These are phyloP conservation scores for Watsonalla cultraria DNA, from an alignment of 2,888 invertebrate species.

Conservation along the genomic window DNA sequence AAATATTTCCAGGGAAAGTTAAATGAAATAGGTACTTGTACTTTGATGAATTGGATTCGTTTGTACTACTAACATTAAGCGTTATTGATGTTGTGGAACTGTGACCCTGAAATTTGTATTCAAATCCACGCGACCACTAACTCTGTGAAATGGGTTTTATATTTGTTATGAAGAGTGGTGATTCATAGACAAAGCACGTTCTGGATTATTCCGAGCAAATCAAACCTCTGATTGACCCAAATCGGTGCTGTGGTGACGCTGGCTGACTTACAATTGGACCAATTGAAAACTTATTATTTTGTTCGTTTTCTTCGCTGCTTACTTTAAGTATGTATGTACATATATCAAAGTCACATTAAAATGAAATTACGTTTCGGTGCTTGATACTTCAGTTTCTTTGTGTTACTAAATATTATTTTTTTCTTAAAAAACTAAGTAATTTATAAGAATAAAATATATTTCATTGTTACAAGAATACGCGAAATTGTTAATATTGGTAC, in stretches of 20 bases:
- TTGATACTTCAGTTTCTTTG: too few relatives aligned
- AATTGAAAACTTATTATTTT: not conserved
- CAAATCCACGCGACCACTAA: not conserved
- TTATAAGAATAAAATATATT: too few relatives aligned
- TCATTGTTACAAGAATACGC: too few relatives aligned
- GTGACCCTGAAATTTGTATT: conserved; percentile 4
- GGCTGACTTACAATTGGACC: not conserved
- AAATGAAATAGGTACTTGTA: too few relatives aligned
- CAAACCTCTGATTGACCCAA: conserved; percentile 2
- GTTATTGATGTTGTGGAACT: not conserved
- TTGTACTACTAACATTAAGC: not conserved
- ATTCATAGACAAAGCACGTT: conserved; percentile 7
- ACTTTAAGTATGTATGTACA: too few relatives aligned
- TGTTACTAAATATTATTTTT: too few relatives aligned
- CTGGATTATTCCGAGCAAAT: conserved; percentile 8
- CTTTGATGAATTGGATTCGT: not conserved
- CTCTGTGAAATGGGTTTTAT: conserved; percentile 3
- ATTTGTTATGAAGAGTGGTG: conserved; percentile 1
- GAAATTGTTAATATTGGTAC: too few relatives aligned
- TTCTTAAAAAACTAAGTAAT: too few relatives aligned
- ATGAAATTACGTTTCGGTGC: too few relatives aligned
- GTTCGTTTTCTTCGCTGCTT: not conserved
- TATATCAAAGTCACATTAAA: too few relatives aligned
- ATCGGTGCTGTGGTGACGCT: not conserved
- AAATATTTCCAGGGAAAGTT: too few relatives aligned